Base-by-base conservation (phyloP, 2,113 vertebrate species). In the Ranitomeya variabilis region DNA sequence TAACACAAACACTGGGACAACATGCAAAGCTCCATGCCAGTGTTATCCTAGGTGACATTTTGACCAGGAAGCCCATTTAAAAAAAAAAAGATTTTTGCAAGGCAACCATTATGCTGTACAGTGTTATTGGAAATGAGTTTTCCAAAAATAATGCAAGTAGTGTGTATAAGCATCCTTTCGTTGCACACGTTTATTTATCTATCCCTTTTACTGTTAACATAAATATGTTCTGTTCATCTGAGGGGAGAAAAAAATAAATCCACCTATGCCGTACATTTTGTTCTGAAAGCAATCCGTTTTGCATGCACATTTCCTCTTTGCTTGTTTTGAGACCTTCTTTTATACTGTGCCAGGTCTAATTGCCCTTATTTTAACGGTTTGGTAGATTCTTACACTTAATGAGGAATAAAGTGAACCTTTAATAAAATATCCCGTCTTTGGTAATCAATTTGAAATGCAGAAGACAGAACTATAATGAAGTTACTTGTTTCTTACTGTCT, bases 381-480 rank as follows among this genome's bases (percentile, higher is more conserved):
- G 45, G 79, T 80, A 31, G 23, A 37, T 52, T 87, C 64, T 81
- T 51, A 23, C 64, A 57, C 31, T 59, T 86, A 60, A 19, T 66
- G 69, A 87, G 18, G 19, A 80, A 74, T 67, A 82, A 60, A 87
- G 82, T 51, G 67, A 45, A 55, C n/a, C 23, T 71, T 81, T 59
- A 87, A 59, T 76, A 45, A 45, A 76, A 76, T 59, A 81, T 87
- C 55, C 66, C 2, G n/a, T 37, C 31, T 60, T 37, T 2, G 51
- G 79, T 87, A 81, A 87, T 80, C 31, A 51, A 60, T 87, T 73
- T 87, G 13, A 57, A n/a, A 87, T 82, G 86, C 66, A 14, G 71
- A 51, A 15, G 60, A 13, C 37, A 2, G 60, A 60, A 31, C 3
- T 81, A 81, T 8, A 62, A 19, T 11, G 3, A 76, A 12, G 64